phyloP scores from a whole-genome alignment of 2,888 invertebrate genomes.

The Nymphalis c-album region DNA sequence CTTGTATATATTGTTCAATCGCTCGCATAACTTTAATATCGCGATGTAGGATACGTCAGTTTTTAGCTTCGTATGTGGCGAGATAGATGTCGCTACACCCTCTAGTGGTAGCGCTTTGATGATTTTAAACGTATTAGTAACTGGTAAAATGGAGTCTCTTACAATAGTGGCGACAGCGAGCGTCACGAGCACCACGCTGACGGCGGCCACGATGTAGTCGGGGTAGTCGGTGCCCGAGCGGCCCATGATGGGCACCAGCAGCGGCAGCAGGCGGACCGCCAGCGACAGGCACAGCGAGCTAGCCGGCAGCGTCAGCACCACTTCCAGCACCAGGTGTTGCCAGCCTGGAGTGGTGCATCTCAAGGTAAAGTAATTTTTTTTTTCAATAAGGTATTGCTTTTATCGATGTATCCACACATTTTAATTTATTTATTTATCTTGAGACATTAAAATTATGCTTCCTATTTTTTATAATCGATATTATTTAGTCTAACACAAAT shows the following conservation, averaged over 20 bases:
- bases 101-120: no score
- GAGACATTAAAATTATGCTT: no score
- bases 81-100: no score
- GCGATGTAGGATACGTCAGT: no score
- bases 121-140: no score
- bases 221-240: conserved; percentile 51
- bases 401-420: no score
- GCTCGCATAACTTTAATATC: no score
- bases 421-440: no score
- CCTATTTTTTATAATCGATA: no score
- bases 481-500: no score
- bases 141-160: conserved; percentile 28
- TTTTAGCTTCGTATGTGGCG: no score
- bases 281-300: conserved; percentile 52
- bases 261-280: conserved; percentile 53
- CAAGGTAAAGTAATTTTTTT: neutral
- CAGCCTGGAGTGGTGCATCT: conserved; percentile 51
- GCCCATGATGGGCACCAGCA: conserved; percentile 62
- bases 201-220: conserved; percentile 52
- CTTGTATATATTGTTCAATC: no score
- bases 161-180: conserved; percentile 51
- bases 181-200: conserved; percentile 52
- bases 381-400: neutral
- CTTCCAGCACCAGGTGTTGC: conserved; percentile 61
- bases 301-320: conserved; percentile 49